phyloP scores from a whole-genome alignment of 1,140 invertebrate species.

The Coptotermes formosanus region DNA sequence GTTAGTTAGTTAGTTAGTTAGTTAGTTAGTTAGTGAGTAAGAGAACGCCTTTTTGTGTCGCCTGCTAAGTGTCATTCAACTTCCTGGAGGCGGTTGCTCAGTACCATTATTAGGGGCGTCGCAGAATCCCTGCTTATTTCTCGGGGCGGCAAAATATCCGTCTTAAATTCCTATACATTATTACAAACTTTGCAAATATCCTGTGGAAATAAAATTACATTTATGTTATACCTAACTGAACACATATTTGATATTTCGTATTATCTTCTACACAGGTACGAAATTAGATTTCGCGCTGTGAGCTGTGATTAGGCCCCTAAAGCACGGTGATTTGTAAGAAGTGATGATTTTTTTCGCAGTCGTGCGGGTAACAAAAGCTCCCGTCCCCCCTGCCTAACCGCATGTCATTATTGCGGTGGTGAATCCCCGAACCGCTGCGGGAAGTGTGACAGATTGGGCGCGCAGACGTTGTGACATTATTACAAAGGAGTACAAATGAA shows the following conservation, averaged over 20 bases:
- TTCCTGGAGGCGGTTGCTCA: too few relatives aligned
- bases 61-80: too few relatives aligned
- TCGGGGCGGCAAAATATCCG: neutral
- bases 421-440: neutral
- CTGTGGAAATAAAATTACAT: neutral
- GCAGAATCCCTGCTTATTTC: neutral
- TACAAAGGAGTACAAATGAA: neutral
- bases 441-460: neutral
- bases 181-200: neutral
- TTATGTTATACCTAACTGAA: neutral
- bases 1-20: too few relatives aligned
- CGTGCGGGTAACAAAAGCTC: neutral
- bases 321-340: slow-evolving; percentile 1
- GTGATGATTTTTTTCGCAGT: neutral
- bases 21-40: too few relatives aligned
- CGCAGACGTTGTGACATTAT: neutral
- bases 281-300: neutral
- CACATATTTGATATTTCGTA: neutral
- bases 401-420: neutral
- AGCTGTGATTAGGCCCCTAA: neutral
- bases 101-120: too few relatives aligned
- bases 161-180: neutral
- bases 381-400: neutral
- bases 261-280: neutral
- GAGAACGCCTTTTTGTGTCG: too few relatives aligned